Evolutionary conservation across 1,140 invertebrate species (phyloP), one percentile per base, ranked within the genome.

Genomic region (Trichonephila clavipes): DNA sequence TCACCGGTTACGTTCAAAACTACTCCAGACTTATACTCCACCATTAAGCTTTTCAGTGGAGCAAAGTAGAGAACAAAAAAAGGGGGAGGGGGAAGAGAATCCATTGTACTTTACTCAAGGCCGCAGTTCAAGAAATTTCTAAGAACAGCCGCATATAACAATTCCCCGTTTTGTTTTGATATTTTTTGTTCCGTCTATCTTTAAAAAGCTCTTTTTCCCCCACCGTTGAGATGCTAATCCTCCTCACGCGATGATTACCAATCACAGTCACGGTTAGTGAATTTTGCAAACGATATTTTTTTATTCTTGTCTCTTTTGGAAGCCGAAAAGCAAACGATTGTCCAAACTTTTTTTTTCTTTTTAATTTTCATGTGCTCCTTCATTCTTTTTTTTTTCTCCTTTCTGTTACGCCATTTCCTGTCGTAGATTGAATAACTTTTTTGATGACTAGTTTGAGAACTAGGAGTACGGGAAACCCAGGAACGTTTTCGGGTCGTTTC

Each of bases 211-310:
- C 28, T 58, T 77, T 51, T 69, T 88, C 28, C 72, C 58, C 51
- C 58, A 51, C 88, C 28, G 88, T 34, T 34, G 34, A 24, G 64
- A 89, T 89, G 88, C 69, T 89, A 89, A 89, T 89, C 88, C 66
- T 77, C 34, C 69, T 77, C 66, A 44, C 28, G 86, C 88, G 66
- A 58, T 89, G 88, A 89, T 89, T 89, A 77, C 88, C 88, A 12
- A 77, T 77, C 69, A 89, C 88, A 89, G 88, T 89, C 88, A 89
- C 88, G 88, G 88, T 77, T 69, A 89, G 66, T 72, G 62, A 19
- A 44, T 58, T 89, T 89, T 89, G 64, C 66, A 77, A 89, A 77
- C 88, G 88, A 59, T 89, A 59, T 89, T 58, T 89, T 77, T 89
- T 59, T 88, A 24, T 89, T 51, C n/a, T 24, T 51, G 21, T 40